Percentiles rank a stretch among this genome's conserved stretches.
phyloP scores from a whole-genome alignment of 2,888 invertebrate genomes.

The Mesorhabditis spiculigera region DNA sequence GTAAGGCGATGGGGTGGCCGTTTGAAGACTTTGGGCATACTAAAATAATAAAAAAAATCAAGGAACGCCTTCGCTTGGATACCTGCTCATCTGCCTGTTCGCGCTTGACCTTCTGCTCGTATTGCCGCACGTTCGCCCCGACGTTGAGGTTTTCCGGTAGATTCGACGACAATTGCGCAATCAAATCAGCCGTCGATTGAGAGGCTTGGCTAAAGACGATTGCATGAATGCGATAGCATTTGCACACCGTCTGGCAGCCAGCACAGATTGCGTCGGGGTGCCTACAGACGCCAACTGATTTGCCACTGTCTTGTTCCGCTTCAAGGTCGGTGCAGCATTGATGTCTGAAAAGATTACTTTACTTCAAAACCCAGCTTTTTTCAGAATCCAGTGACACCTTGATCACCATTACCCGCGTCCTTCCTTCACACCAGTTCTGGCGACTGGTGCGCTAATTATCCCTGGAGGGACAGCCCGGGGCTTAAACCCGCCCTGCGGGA shows the following conservation, averaged over 20 bases:
- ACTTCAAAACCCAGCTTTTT: background rate
- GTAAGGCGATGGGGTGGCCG: background rate
- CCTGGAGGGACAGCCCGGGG: too few relatives aligned
- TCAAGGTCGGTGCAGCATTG: constrained; percentile 20
- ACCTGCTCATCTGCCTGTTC: constrained; percentile 40
- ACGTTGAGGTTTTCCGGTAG: constrained; percentile 43
- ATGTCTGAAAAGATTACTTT: background rate
- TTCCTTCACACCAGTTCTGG: too few relatives aligned
- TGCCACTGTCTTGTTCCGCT: constrained; percentile 36
- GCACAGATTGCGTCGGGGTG: constrained; percentile 20
- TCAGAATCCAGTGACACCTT: too few relatives aligned
- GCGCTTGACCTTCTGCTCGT: constrained; percentile 36
- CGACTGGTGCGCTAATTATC: too few relatives aligned
- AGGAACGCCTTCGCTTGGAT: background rate
- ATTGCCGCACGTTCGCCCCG: constrained; percentile 32
- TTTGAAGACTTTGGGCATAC: background rate
- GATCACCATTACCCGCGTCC: too few relatives aligned
- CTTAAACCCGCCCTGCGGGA: too few relatives aligned
- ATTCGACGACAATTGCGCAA: constrained; percentile 46
- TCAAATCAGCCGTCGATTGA: constrained; percentile 36
- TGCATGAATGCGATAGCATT: background rate
- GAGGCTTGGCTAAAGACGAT: background rate
- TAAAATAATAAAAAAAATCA: background rate
- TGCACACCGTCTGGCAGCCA: constrained; percentile 20
- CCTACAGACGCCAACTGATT: constrained; percentile 18